Conservation (phyloP, 2,888 invertebrate species). For the Ptychoptera albimana region DNA sequence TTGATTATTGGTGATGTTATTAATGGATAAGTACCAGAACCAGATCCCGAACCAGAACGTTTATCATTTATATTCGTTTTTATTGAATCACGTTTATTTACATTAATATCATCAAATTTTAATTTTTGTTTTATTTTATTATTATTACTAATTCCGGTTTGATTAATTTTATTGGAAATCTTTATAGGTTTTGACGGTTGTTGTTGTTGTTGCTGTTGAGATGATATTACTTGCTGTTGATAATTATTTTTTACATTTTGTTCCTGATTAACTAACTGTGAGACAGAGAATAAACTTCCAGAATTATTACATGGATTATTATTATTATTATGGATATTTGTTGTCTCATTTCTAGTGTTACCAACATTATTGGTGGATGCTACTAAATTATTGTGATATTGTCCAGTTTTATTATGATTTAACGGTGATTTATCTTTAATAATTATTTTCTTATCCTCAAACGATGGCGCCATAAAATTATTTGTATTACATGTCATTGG, state of each 20-base stretch:
- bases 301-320: not conserved
- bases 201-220: not conserved
- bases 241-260: too few species aligned
- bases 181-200: not conserved
- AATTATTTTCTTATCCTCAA: not conserved
- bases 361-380: slow-evolving; percentile 22
- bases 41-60: too few species aligned
- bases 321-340: not conserved
- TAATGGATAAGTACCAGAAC: too few species aligned
- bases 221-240: not conserved
- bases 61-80: too few species aligned
- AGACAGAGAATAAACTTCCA: too few species aligned
- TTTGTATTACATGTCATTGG: slow-evolving; percentile 17
- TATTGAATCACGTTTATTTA: not conserved
- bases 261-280: too few species aligned
- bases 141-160: too few species aligned
- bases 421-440: not conserved
- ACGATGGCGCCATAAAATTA: not conserved
- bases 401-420: not conserved
- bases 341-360: not conserved
- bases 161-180: too few species aligned
- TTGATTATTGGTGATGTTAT: too few species aligned
- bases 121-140: not conserved
- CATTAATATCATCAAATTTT: not conserved
- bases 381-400: slow-evolving; percentile 35